Conservation (phyloP, 2,888 invertebrate genomes). For the Synergus laeviventris region DNA sequence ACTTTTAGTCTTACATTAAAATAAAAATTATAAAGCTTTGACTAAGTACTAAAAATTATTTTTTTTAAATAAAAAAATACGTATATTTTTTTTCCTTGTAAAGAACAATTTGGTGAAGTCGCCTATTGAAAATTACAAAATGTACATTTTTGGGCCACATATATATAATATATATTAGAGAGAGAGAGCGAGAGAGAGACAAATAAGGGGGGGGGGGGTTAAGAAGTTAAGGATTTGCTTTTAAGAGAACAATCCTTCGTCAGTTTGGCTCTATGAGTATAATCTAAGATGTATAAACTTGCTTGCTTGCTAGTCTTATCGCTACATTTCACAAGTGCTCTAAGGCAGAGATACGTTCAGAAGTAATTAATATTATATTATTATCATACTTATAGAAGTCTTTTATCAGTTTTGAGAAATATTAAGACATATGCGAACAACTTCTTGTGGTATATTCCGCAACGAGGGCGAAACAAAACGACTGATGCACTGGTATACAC, state of each 20-base stretch:
- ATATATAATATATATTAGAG: too few relatives aligned
- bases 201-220: slow-evolving; percentile 4
- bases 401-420: slow-evolving; percentile 34
- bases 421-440: slow-evolving; percentile 13
- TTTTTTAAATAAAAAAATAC: too few relatives aligned
- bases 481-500: slow-evolving; percentile 5
- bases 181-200: slow-evolving; percentile 1
- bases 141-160: too few relatives aligned
- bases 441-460: slow-evolving; percentile 2
- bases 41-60: too few relatives aligned
- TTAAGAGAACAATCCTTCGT: slow-evolving; percentile 17
- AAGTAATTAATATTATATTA: slow-evolving; percentile 29
- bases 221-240: slow-evolving; percentile 16
- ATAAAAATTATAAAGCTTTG: too few relatives aligned
- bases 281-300: slow-evolving; percentile 33
- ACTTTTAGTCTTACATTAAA: too few relatives aligned
- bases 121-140: too few relatives aligned
- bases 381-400: slow-evolving; percentile 26
- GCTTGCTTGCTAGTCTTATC: slow-evolving; percentile 15
- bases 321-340: slow-evolving; percentile 24
- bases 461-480: slow-evolving; percentile 14
- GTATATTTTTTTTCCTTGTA: too few relatives aligned
- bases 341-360: slow-evolving; percentile 29
- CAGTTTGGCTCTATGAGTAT: slow-evolving; percentile 7
- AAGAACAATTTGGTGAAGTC: too few relatives aligned